phyloP scores from a whole-genome alignment of 2,888 invertebrate species.

The Hymenopus coronatus region DNA sequence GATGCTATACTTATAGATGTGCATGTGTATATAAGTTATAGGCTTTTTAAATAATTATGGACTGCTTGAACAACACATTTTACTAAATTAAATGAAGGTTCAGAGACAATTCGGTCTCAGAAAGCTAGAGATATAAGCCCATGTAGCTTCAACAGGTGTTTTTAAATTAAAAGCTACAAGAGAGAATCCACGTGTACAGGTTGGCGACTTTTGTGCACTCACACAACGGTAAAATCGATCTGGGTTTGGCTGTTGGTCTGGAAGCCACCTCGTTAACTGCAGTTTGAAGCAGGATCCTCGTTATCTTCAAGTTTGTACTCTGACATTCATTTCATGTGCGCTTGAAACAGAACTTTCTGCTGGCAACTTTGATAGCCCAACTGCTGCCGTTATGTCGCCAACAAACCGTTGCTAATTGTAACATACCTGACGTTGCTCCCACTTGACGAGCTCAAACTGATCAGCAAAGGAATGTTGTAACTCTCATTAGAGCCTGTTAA shows the following conservation, averaged over 20 bases:
- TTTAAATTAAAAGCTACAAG: neutral
- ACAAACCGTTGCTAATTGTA: neutral
- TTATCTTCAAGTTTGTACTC: neutral
- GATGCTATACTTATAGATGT: no score
- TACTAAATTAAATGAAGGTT: no score
- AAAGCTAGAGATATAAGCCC: no score
- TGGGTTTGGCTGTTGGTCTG: neutral
- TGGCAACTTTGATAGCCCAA: neutral
- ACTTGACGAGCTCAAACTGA: neutral
- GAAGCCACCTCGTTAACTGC: neutral
- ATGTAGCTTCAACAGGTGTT: neutral
- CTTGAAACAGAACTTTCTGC: neutral
- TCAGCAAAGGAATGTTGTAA: neutral
- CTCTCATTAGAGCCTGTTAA: neutral
- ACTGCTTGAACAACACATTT: no score
- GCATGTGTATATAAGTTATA: no score
- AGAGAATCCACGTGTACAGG: neutral
- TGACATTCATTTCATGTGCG: neutral
- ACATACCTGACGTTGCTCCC: neutral
- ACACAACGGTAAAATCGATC: neutral
- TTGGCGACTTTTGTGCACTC: no score
- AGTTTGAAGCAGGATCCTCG: neutral
- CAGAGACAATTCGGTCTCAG: no score
- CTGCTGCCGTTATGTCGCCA: neutral
- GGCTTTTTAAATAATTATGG: no score